phyloP scores from a whole-genome alignment of 2,888 invertebrate genomes.

The Heliconius aoede region DNA sequence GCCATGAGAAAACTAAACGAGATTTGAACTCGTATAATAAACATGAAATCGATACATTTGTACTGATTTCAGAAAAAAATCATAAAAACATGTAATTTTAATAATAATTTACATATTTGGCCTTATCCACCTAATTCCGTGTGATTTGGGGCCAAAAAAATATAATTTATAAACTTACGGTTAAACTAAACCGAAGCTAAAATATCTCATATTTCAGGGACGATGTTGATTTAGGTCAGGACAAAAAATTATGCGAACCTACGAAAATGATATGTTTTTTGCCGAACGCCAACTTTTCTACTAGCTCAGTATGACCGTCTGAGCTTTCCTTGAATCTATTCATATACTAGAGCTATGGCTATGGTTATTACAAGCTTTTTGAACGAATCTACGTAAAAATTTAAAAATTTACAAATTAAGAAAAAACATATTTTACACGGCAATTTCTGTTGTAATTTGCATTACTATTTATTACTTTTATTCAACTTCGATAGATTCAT shows the following conservation, averaged over 20 bases:
- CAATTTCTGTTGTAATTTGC: too few species aligned
- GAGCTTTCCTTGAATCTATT: not conserved
- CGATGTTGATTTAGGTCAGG: constrained; percentile 68
- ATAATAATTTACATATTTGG: not conserved
- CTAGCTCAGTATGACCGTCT: not conserved
- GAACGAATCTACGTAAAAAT: too few species aligned
- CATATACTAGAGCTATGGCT: not conserved
- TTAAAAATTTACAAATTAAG: too few species aligned
- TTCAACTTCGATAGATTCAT: too few species aligned
- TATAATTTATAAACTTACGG: constrained; percentile 14
- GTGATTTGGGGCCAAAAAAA: constrained; percentile 1
- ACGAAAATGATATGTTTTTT: constrained; percentile 39
- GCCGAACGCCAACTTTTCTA: not conserved
- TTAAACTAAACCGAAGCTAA: constrained; percentile 31
- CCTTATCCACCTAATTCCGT: not conserved
- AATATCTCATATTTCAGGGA: constrained; percentile 37
- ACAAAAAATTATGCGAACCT: constrained; percentile 65
- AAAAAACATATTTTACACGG: too few species aligned
- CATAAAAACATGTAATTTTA: too few species aligned
- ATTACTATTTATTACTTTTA: too few species aligned
- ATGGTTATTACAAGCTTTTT: not conserved
- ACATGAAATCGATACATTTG: too few species aligned
- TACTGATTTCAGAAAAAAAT: too few species aligned
- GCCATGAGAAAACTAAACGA: too few species aligned
- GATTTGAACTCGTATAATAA: too few species aligned